Percentiles rank a stretch among this genome's conserved stretches.
phyloP scores from a whole-genome alignment of 1,140 invertebrate species.

The Aphis gossypii region DNA sequence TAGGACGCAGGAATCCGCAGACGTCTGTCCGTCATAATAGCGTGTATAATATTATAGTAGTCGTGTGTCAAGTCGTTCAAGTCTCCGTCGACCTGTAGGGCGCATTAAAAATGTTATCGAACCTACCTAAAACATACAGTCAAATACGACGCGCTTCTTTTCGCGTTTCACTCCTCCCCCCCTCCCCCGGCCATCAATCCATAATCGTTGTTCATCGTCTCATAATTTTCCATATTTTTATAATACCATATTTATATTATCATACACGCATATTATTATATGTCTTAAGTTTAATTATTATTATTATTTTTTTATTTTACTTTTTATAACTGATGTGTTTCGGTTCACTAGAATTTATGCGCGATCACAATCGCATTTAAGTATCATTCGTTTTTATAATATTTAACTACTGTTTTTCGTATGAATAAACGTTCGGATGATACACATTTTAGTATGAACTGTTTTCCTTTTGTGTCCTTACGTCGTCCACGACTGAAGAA shows the following conservation, averaged over 20 bases:
- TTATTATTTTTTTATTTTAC: neutral
- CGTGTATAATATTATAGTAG: too few species aligned
- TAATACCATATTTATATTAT: constrained; percentile 11
- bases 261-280: neutral
- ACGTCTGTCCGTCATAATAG: too few species aligned
- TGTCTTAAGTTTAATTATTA: neutral
- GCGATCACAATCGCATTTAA: neutral
- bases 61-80: neutral
- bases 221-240: neutral
- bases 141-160: neutral
- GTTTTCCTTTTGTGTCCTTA: neutral
- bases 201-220: neutral
- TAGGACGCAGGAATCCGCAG: too few species aligned
- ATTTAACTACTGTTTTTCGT: neutral
- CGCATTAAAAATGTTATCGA: too few species aligned
- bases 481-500: neutral
- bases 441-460: neutral
- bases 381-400: neutral
- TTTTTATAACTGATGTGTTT: neutral
- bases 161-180: neutral
- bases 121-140: neutral
- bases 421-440: neutral
- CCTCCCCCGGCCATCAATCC: too few species aligned
- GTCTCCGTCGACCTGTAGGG: neutral
- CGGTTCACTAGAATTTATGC: neutral